These are phyloP conservation scores for Rhaphigaster nebulosa DNA, from an alignment of 2,888 invertebrate species.

Conservation along the genomic window DNA sequence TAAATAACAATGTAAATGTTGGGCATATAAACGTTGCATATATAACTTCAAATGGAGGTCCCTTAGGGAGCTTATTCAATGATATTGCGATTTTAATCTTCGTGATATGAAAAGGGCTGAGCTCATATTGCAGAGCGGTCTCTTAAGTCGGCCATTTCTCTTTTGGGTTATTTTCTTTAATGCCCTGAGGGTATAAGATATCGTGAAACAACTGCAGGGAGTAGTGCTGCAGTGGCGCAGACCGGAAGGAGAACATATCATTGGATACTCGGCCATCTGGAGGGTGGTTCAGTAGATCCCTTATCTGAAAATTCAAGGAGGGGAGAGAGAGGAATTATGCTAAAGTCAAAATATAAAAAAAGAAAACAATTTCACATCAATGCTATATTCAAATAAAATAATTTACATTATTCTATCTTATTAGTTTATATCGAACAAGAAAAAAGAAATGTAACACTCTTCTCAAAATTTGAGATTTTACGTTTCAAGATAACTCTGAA, in stretches of 20 bases:
- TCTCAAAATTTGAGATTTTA: too few species aligned
- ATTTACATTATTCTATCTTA: too few species aligned
- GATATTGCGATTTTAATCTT: conserved; percentile 36
- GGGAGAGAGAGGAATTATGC: neutral
- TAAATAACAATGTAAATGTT: neutral
- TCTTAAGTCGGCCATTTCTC: conserved; percentile 23
- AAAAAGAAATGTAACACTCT: too few species aligned
- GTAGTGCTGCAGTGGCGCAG: neutral
- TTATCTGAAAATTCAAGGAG: neutral
- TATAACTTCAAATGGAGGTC: neutral
- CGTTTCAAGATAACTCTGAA: too few species aligned
- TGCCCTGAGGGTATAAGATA: neutral
- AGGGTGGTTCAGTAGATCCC: neutral
- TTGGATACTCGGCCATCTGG: neutral
- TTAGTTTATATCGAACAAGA: too few species aligned
- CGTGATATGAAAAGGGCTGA: conserved; percentile 15
- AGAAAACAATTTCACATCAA: neutral
- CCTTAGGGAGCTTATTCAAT: neutral
- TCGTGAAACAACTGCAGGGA: neutral
- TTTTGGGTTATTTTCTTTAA: conserved; percentile 25
- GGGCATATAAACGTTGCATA: neutral
- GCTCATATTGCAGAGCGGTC: neutral
- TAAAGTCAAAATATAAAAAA: neutral
- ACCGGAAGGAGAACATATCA: neutral
- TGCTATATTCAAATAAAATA: too few species aligned